A percentile compares a stretch with the other conserved stretches of the same genome.
Evolutionary conservation across 2,797 vertebrate genomes (phyloP).

Genomic region (Muscicapa striata): DNA sequence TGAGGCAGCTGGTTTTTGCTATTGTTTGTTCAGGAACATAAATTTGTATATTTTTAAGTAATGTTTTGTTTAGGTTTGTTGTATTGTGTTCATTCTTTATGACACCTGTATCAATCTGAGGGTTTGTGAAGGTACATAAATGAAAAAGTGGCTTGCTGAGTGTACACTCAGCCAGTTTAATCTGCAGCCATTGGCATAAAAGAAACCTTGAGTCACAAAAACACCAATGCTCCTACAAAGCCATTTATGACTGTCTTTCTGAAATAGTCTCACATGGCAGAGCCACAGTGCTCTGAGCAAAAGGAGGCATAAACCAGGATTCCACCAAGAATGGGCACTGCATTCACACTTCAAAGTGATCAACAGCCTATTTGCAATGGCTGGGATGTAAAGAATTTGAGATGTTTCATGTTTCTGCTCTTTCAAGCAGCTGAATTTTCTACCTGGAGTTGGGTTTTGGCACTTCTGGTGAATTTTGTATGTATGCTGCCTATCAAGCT

Average conservation of each 20-base stretch:
- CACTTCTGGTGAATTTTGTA: neutral
- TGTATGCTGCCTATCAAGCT: neutral
- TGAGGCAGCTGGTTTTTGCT: neutral
- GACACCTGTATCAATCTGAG: neutral
- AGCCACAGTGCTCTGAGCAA: neutral
- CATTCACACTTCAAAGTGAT: neutral
- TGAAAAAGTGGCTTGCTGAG: neutral
- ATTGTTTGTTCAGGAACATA: neutral
- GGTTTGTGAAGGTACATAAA: neutral
- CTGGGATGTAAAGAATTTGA: neutral
- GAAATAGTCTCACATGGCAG: neutral
- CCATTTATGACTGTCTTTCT: neutral
- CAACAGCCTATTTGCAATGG: neutral
- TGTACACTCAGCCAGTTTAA: neutral
- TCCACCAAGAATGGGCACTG: neutral
- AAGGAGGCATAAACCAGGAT: neutral
- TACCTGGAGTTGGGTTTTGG: neutral
- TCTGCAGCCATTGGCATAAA: neutral
- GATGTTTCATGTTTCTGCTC: neutral
- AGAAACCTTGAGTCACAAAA: conserved; percentile 14
- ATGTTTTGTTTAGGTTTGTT: neutral
- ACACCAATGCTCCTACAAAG: neutral
- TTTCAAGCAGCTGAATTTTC: neutral
- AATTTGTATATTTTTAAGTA: neutral
- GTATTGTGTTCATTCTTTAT: neutral